phyloP scores from a whole-genome alignment of 2,888 invertebrate genomes.

The Eulithis testata region DNA sequence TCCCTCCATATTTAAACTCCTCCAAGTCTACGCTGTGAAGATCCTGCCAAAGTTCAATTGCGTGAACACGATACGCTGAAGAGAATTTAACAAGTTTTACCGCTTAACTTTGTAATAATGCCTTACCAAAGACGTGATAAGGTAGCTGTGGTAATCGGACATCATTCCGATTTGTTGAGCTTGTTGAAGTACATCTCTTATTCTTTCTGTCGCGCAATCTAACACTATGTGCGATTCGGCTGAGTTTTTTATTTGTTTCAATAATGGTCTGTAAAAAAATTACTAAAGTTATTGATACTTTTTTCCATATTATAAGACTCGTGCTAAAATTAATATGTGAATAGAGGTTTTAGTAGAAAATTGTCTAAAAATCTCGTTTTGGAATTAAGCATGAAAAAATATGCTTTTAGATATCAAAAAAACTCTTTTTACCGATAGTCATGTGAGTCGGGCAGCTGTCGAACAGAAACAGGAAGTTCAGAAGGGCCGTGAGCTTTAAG shows the following conservation, averaged over 20 bases:
- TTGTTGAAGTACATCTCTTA: conserved; percentile 94
- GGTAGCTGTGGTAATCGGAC: conserved; percentile 97
- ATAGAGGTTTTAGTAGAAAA: no score
- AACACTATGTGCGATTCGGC: conserved; percentile 96
- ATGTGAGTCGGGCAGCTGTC: conserved; percentile 92
- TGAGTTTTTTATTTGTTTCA: conserved; percentile 96
- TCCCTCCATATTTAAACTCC: conserved; percentile 97
- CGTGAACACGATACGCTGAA: conserved; percentile 33
- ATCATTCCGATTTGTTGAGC: conserved; percentile 99
- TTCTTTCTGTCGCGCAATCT: conserved; percentile 94
- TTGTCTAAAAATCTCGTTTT: no score
- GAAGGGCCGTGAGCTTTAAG: conserved; percentile 95
- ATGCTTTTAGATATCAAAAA: conserved; percentile 35
- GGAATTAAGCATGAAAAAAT: no score
- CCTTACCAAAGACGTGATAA: conserved; percentile 95
- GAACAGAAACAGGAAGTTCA: conserved; percentile 92
- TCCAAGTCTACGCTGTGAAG: conserved; percentile 96
- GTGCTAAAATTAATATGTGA: no score
- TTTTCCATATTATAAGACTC: no score
- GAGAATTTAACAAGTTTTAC: conserved; percentile 36
- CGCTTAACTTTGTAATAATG: conserved; percentile 37
- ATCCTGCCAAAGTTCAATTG: conserved; percentile 85
- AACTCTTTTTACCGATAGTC: conserved; percentile 89
- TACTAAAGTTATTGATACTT: no score
- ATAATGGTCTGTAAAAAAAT: conserved; percentile 87